Evolutionary conservation across 2,113 vertebrate genomes (phyloP).

Genomic region (Pantherophis guttatus): DNA sequence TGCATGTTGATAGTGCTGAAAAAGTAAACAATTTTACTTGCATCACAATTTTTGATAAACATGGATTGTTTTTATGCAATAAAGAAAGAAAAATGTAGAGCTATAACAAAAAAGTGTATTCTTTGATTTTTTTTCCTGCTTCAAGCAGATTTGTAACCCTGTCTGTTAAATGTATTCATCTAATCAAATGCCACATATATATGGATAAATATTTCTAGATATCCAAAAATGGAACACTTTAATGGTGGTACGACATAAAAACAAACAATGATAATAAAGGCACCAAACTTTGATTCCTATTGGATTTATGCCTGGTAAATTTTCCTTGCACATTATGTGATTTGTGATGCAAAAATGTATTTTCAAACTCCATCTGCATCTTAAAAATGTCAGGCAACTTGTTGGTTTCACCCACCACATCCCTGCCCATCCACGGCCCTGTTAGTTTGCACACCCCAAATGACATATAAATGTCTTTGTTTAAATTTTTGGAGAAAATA

Average conservation of each 20-base stretch:
- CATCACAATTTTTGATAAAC: constrained; percentile 75
- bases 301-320: constrained; percentile 40
- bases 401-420: neutral
- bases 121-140: constrained; percentile 31
- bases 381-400: neutral
- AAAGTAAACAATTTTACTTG: constrained; percentile 82
- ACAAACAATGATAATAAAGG: constrained; percentile 50
- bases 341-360: constrained; percentile 20
- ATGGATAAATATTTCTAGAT: constrained; percentile 45
- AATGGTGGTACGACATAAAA: constrained; percentile 55
- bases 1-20: constrained; percentile 82
- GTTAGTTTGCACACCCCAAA: neutral
- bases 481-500: neutral
- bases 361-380: neutral
- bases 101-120: constrained; percentile 55
- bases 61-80: constrained; percentile 70
- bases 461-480: neutral
- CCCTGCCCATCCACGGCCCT: too few relatives aligned
- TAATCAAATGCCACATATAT: constrained; percentile 48
- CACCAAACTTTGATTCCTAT: constrained; percentile 40
- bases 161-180: constrained; percentile 43
- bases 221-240: neutral
- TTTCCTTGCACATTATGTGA: constrained; percentile 37
- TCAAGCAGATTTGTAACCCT: constrained; percentile 37
- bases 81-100: constrained; percentile 61